Conservation (phyloP, 1,140 invertebrate genomes). For the Trypoxylus dichotomus region DNA sequence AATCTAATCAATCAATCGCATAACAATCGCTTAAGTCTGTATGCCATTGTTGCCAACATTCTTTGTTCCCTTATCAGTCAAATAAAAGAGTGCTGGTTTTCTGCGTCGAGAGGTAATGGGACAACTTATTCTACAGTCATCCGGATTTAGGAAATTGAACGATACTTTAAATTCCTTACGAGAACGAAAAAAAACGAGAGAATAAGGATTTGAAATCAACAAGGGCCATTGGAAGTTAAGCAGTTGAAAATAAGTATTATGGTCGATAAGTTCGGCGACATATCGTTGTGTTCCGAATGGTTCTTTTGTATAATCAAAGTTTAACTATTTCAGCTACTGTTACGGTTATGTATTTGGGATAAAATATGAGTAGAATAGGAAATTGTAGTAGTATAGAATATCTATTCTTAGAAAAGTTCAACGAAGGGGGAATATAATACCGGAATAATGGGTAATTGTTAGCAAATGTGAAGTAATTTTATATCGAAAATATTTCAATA, state of each 20-base stretch:
- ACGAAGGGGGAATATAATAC: too few relatives aligned
- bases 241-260: conserved; percentile 8
- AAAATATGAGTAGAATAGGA: background rate
- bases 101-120: background rate
- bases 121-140: conserved; percentile 17
- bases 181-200: background rate
- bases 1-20: conserved; percentile 21
- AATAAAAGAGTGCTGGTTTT: conserved; percentile 25
- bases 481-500: too few relatives aligned
- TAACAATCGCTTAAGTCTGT: conserved; percentile 21
- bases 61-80: conserved; percentile 27
- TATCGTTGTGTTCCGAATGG: background rate
- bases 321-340: background rate
- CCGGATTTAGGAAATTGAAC: conserved; percentile 24
- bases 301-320: conserved; percentile 6
- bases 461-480: too few relatives aligned
- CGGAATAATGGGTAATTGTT: too few relatives aligned
- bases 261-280: background rate
- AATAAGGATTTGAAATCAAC: background rate
- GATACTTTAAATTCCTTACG: background rate
- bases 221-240: conserved; percentile 4
- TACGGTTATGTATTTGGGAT: background rate
- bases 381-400: too few relatives aligned
- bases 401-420: too few relatives aligned
- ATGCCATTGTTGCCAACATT: conserved; percentile 16